Evolutionary conservation across 2,113 vertebrate species (phyloP), one percentile per base, ranked within the genome.

Genomic region (Chamaea fasciata): DNA sequence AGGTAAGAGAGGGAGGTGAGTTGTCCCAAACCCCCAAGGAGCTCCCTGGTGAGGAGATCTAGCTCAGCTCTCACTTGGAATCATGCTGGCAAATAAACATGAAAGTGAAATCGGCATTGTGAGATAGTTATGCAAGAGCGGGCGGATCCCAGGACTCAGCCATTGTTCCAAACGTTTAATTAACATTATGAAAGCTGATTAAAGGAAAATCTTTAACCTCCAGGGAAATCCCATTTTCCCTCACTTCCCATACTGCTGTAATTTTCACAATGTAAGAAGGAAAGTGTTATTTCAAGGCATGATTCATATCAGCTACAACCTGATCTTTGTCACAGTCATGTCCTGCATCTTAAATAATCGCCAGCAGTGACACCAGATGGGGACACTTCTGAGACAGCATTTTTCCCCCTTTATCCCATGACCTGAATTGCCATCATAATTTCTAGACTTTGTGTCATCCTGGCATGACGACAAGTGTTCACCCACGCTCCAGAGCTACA

Each of bases 141-240:
- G 96, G 96, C 97, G 94, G 96, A 92, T 96, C 92, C 84, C 81
- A 2, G 86, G 69, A 93, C 95, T 62, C 31, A 96, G 96, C 97
- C 96, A 97, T 98, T 98, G 96, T 97, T 97, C 96, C 96, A 97
- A 96, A 87, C 92, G 0, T 89, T 95, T 94, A 94, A 97, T 97
- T 96, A 97, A 95, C 88, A 92, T 96, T 90, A 96, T 87, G 93
- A 97, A 96, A 94, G 88, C 94, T 87, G 95, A 97, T 97, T 97
- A 96, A 97, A 96, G 97, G 95, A 89, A 97, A 97, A 96, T 97
- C 86, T 97, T 95, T 96, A 97, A 94, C 95, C 80, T 94, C 71
- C 82, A 95, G 91, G 95, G 96, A 97, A 94, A 96, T 92, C 92
- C 91, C 91, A 94, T 91, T 95, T 96, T 94, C 94, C 68, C 71